A percentile compares a stretch with the other conserved stretches of the same genome.
These are phyloP conservation scores for Cololabis saira DNA, from an alignment of 2,113 vertebrate species.

Conservation along the genomic window DNA sequence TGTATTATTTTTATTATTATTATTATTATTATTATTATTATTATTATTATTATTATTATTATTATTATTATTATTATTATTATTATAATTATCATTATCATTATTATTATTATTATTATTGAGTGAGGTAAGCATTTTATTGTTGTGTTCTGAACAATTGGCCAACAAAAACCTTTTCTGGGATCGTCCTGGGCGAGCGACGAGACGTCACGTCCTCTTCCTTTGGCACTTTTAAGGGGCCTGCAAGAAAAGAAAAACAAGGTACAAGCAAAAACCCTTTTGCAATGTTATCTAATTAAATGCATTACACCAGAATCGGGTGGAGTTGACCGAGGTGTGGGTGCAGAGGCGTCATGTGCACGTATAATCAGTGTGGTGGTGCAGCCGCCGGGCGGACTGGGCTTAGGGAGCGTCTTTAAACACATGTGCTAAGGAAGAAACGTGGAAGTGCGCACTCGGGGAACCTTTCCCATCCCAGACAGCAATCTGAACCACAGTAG, in stretches of 20 bases:
- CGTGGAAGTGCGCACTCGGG: conserved; percentile 70
- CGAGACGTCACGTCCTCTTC: conserved; percentile 79
- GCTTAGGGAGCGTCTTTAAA: conserved; percentile 84
- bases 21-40: too few relatives aligned
- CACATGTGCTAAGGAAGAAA: conserved; percentile 65
- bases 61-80: too few relatives aligned
- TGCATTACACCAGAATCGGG: rapidly evolving
- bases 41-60: too few relatives aligned
- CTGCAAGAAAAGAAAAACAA: conserved; percentile 70
- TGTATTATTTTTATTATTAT: too few relatives aligned
- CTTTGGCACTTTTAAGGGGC: conserved; percentile 67
- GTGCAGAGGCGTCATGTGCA: not conserved
- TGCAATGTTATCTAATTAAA: not conserved
- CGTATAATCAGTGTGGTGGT: conserved; percentile 18
- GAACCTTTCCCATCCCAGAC: conserved; percentile 14
- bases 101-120: too few relatives aligned
- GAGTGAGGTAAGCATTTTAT: too few relatives aligned
- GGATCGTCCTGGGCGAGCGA: conserved; percentile 35
- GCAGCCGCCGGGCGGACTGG: conserved; percentile 15
- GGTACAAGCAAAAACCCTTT: conserved; percentile 22
- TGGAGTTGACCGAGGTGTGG: not conserved
- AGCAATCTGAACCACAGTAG: too few relatives aligned
- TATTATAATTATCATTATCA: too few relatives aligned
- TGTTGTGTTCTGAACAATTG: not conserved
- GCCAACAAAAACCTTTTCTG: conserved; percentile 32